These are phyloP conservation scores for Trisateles emortualis DNA, from an alignment of 2,888 invertebrate species.

Conservation along the genomic window DNA sequence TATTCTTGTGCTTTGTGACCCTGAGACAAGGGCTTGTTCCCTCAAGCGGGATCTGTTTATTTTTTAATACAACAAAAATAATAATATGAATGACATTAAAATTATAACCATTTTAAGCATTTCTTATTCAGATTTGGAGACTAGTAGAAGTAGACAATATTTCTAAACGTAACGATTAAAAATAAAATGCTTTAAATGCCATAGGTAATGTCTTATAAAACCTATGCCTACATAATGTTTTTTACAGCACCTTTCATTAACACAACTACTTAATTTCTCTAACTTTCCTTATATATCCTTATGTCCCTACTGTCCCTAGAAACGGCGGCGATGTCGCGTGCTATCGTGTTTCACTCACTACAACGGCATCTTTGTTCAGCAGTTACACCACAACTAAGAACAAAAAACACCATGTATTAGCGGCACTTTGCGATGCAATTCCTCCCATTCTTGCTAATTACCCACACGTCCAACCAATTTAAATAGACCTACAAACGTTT, in stretches of 20 bases:
- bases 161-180: too few species aligned
- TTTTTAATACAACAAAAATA: too few species aligned
- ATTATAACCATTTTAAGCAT: too few species aligned
- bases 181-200: too few species aligned
- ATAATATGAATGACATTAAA: too few species aligned
- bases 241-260: neutral
- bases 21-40: too few species aligned
- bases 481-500: conserved; percentile 30
- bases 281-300: conserved; percentile 5
- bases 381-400: conserved; percentile 59
- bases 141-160: too few species aligned
- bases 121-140: too few species aligned
- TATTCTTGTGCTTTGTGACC: too few species aligned
- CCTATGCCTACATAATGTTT: neutral
- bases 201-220: too few species aligned
- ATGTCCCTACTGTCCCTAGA: conserved; percentile 53
- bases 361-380: conserved; percentile 66
- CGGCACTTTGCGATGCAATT: conserved; percentile 80
- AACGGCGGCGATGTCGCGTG: conserved; percentile 77
- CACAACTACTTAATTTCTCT: neutral
- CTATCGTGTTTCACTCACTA: conserved; percentile 76
- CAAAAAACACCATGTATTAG: conserved; percentile 77
- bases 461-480: conserved; percentile 33
- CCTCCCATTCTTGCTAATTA: conserved; percentile 75
- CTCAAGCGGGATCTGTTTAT: too few species aligned